Percentiles rank a stretch among this genome's conserved stretches.
phyloP scores from a whole-genome alignment of 2,888 invertebrate genomes.

The Dynastes hyllus region DNA sequence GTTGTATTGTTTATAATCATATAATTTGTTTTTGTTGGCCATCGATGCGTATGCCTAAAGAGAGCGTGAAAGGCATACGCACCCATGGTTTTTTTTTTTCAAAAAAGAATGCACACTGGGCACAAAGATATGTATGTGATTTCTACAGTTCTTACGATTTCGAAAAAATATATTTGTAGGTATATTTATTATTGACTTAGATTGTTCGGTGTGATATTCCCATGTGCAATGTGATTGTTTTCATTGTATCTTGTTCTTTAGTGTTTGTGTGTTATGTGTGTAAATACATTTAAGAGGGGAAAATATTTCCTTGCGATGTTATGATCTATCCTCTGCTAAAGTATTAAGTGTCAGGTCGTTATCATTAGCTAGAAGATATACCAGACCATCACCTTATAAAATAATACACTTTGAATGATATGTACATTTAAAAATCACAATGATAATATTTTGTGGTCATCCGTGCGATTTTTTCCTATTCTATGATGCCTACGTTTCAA shows the following conservation, averaged over 20 bases:
- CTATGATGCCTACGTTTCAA: slow-evolving; percentile 20
- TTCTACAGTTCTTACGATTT: slow-evolving; percentile 62
- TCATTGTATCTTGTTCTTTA: slow-evolving; percentile 1
- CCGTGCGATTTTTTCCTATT: slow-evolving; percentile 11
- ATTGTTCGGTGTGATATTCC: slow-evolving; percentile 56
- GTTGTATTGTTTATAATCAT: slow-evolving; percentile 47
- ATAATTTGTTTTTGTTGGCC: neutral
- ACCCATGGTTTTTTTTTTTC: neutral
- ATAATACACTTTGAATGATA: slow-evolving; percentile 58
- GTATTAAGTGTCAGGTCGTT: slow-evolving; percentile 70
- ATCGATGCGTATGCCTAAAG: neutral
- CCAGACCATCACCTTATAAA: slow-evolving; percentile 33
- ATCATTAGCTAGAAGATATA: slow-evolving; percentile 59
- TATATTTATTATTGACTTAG: slow-evolving; percentile 62
- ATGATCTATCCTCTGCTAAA: slow-evolving; percentile 57
- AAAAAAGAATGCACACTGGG: slow-evolving; percentile 64
- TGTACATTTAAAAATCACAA: slow-evolving; percentile 68
- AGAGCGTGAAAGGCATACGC: slow-evolving; percentile 30
- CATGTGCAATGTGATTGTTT: slow-evolving; percentile 65
- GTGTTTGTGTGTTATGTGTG: neutral
- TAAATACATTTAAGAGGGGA: neutral
- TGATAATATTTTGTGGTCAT: slow-evolving; percentile 54
- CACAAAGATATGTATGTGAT: slow-evolving; percentile 63
- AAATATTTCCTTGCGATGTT: slow-evolving; percentile 35
- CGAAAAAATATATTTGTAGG: slow-evolving; percentile 70